Conservation (phyloP, 2,113 vertebrate species). For the Ophthalmotilapia sp. region DNA sequence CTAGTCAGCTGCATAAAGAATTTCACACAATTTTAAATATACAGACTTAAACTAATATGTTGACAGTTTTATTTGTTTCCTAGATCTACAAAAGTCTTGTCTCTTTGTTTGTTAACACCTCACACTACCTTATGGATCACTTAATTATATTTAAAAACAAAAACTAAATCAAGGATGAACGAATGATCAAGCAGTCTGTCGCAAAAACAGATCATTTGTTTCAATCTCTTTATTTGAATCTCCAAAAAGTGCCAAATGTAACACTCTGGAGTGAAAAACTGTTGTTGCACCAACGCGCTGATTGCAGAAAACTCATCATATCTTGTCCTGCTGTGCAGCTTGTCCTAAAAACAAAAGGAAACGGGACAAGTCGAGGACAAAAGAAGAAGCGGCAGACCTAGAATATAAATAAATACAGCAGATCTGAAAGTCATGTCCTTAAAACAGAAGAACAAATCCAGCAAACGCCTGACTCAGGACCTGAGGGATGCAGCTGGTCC, state of each 20-base stretch:
- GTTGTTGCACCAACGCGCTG: rapidly evolving
- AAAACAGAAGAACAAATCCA: background rate
- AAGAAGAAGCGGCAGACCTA: rapidly evolving
- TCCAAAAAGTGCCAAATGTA: background rate
- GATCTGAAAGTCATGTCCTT: background rate
- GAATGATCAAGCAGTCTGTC: background rate
- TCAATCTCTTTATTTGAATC: background rate
- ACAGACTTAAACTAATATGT: background rate
- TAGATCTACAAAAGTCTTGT: background rate
- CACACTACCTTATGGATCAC: background rate
- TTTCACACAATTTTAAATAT: background rate
- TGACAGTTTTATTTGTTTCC: background rate
- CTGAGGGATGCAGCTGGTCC: background rate
- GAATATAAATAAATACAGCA: background rate
- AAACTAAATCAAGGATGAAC: background rate
- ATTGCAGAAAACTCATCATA: background rate
- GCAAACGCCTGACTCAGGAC: background rate
- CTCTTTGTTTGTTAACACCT: background rate
- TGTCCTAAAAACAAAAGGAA: background rate
- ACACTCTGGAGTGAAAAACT: background rate
- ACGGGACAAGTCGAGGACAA: background rate
- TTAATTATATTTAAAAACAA: background rate
- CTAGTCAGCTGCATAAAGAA: background rate
- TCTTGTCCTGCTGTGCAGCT: background rate
- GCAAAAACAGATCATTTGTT: background rate